Evolutionary conservation across 2,113 vertebrate genomes (phyloP).

Genomic region (Heterotilapia buettikoferi): DNA sequence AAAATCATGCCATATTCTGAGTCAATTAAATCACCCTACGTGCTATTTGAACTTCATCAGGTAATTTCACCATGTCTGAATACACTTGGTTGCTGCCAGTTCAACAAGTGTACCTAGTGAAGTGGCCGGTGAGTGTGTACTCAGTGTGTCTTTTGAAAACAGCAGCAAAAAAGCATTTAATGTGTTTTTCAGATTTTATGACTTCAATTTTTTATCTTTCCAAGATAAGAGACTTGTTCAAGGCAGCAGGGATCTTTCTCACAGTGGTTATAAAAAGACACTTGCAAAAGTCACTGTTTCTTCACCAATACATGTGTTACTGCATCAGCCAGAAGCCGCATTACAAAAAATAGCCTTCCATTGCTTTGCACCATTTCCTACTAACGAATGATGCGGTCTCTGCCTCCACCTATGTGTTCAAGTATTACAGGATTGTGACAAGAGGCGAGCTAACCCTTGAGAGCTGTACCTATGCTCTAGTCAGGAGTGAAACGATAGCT

Average conservation of each 20-base stretch:
- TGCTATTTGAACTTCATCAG: background rate
- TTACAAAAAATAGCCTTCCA: background rate
- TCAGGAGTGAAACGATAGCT: constrained; percentile 52
- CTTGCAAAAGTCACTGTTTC: background rate
- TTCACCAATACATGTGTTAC: background rate
- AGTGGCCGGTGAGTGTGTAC: background rate
- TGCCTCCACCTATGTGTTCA: constrained; percentile 29
- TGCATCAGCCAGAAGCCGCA: background rate
- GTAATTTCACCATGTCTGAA: background rate
- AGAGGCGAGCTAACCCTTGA: constrained; percentile 23
- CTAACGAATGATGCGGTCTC: background rate
- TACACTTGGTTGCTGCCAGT: background rate
- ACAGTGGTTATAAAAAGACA: background rate
- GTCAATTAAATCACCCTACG: background rate
- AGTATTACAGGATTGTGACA: constrained; percentile 45
- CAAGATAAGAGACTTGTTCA: background rate
- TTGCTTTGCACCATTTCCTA: constrained; percentile 40
- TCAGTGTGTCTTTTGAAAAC: background rate
- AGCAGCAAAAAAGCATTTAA: background rate
- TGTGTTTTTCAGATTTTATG: background rate
- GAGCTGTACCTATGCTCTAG: constrained; percentile 46
- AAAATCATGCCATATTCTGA: background rate
- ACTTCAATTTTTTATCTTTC: background rate
- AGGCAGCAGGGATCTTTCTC: background rate
- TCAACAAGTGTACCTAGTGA: background rate